Evolutionary conservation across 2,797 vertebrate species (phyloP).

Genomic region (Stomatorhinus walkeri): DNA sequence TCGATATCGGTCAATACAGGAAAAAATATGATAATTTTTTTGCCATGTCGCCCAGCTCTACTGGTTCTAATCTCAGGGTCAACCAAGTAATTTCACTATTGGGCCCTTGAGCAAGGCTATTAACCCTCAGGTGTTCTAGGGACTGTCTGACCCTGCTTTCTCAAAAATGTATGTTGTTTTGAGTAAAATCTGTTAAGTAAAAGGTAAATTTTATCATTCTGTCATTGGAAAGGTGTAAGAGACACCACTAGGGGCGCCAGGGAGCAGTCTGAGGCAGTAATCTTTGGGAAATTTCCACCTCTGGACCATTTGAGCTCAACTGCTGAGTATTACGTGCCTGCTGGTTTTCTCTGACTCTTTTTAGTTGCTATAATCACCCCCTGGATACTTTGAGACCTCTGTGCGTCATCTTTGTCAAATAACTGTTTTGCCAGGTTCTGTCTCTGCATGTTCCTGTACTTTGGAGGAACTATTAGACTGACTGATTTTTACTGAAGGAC

Average conservation of each 20-base stretch:
- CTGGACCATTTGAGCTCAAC: neutral
- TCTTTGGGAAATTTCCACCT: neutral
- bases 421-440: neutral
- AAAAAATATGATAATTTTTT: too few relatives aligned
- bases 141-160: neutral
- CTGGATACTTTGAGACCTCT: neutral
- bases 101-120: neutral
- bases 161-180: neutral
- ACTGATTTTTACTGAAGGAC: neutral
- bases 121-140: neutral
- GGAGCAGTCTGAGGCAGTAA: neutral
- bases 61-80: neutral
- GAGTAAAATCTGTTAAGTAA: neutral
- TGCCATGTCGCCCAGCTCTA: too few relatives aligned
- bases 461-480: neutral
- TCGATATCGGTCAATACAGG: too few relatives aligned
- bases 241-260: neutral
- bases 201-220: neutral
- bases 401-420: neutral
- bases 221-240: neutral
- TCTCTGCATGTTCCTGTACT: neutral
- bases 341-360: neutral
- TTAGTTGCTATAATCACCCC: neutral
- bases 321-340: neutral
- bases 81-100: neutral